phyloP scores from a whole-genome alignment of 2,797 vertebrate genomes.

The Platalea minor region DNA sequence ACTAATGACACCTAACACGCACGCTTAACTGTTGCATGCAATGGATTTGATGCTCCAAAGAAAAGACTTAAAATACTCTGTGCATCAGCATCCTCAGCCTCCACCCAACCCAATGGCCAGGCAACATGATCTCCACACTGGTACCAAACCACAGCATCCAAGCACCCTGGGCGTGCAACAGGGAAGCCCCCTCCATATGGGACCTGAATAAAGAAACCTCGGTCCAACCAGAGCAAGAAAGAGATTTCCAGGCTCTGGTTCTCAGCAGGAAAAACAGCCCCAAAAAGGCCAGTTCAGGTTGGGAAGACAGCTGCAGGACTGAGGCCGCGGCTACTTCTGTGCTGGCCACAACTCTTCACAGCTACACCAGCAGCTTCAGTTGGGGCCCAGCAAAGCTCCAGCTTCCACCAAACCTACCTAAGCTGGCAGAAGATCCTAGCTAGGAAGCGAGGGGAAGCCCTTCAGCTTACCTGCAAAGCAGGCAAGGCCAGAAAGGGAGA shows the following conservation, averaged over 20 bases:
- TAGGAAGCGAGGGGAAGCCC: neutral
- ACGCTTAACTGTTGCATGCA: accelerated
- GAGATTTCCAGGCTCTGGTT: neutral
- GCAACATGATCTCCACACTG: accelerated
- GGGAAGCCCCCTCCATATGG: neutral
- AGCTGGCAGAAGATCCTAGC: neutral
- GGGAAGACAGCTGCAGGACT: neutral
- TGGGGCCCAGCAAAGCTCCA: neutral
- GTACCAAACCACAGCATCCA: neutral
- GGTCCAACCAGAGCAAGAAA: neutral
- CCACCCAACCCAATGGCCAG: neutral
- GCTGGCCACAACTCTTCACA: neutral
- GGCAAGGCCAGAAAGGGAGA: neutral
- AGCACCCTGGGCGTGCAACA: accelerated
- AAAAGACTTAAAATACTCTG: neutral
- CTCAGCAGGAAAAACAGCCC: neutral
- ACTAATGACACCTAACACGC: neutral
- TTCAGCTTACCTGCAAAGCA: neutral
- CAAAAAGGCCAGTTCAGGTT: accelerated
- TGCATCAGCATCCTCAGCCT: neutral
- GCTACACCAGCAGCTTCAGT: neutral
- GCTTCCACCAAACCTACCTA: neutral
- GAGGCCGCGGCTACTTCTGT: neutral
- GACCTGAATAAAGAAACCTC: neutral
- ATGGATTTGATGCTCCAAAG: neutral